phyloP scores from a whole-genome alignment of 53 echinoderm and acorn worm species.

The Apostichopus leukothele region DNA sequence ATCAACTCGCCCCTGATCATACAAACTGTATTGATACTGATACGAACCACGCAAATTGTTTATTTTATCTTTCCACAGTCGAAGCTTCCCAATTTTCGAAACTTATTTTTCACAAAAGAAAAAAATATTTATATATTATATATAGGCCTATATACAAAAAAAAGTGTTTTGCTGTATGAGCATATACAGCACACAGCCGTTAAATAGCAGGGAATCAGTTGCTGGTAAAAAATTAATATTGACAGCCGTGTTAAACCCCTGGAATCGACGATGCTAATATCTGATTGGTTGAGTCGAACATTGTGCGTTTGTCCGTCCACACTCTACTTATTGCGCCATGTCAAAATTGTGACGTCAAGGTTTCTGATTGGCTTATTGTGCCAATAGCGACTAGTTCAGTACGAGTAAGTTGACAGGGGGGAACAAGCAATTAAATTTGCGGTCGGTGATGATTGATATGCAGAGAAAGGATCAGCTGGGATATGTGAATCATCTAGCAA shows the following conservation, averaged over 20 bases:
- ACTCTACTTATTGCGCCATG: conserved; percentile 8
- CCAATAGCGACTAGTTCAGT: conserved; percentile 40
- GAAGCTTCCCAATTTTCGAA: too few relatives aligned
- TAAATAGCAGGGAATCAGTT: conserved; percentile 18
- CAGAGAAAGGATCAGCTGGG: conserved; percentile 13
- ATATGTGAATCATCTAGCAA: conserved; percentile 29
- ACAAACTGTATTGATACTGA: too few relatives aligned
- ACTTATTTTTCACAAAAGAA: too few relatives aligned
- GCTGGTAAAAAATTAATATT: conserved; percentile 18
- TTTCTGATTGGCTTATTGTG: conserved; percentile 27
- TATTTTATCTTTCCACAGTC: too few relatives aligned
- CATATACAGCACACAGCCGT: conserved; percentile 21
- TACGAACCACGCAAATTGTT: too few relatives aligned
- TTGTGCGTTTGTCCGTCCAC: background rate
- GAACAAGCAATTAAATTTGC: conserved; percentile 45
- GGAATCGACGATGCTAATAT: background rate
- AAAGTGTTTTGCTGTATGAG: background rate
- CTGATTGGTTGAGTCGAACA: conserved; percentile 20
- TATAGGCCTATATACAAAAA: too few relatives aligned
- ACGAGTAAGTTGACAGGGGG: conserved; percentile 30
- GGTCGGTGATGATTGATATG: conserved; percentile 35
- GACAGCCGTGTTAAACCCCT: background rate
- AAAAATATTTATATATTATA: too few relatives aligned
- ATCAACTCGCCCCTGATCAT: too few relatives aligned
- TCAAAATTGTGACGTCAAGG: conserved; percentile 31